Evolutionary conservation across 2,113 vertebrate genomes (phyloP), one percentile per base, ranked within the genome.

Genomic region (Nibea coibor): DNA sequence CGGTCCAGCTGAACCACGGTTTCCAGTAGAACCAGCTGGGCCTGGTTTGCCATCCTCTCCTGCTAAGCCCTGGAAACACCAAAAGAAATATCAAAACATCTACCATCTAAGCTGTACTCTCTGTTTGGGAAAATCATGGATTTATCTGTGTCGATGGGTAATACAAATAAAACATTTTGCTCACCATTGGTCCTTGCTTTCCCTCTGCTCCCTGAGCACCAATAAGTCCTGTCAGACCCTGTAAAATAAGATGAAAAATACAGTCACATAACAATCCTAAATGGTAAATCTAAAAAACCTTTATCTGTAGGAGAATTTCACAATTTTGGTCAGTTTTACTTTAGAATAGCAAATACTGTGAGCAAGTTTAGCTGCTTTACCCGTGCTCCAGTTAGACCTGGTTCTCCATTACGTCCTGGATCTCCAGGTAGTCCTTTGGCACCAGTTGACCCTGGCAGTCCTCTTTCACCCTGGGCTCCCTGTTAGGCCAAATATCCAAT

Each of bases 21-120:
- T 94, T 68, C 98, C 98, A 24, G 91, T 87, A 16, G 98, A 92
- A 42, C 98, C 98, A 8, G 96, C 95, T 51, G 96, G 92, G 15
- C 98, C 98, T 2, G 95, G 95, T 58, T 97, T 96, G 0, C 98
- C 98, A 10, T 99, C 98, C 42, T 99, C 98, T 86, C 98, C 98
- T 19, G 96, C 90, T 63, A 92, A 95, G 69, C 98, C 98, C 98
- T 99, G 48, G 48, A 42, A 26, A 19, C 10, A 72, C 10, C 22
- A 0, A 24, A 54, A 19, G 1, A 68, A 59, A 31, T 1, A 20
- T 62, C 9, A 57, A 47, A 14, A 20, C 1, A n/a, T 11, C 9
- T 16, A 14, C 5, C 3, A 8, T 19, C n/a, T 47, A 65, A 39
- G 1, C 12, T 8, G 3, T 19, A 22, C 22, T 43, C 31, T 19